Conservation (phyloP, 2,113 vertebrate genomes). For the Asarcornis scutulata region DNA sequence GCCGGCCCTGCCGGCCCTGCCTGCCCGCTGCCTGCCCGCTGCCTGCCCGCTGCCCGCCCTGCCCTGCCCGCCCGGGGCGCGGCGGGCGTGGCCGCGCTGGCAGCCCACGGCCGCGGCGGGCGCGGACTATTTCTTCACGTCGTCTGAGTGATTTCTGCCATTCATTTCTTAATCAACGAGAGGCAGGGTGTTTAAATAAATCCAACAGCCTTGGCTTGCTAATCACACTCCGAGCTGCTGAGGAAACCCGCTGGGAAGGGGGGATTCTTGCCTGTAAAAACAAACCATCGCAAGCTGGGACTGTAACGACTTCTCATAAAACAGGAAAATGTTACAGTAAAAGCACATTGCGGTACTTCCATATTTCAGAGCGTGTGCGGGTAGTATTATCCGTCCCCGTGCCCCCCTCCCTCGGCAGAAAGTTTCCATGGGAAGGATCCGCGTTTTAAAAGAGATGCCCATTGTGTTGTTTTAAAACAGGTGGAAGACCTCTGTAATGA, state of each 20-base stretch:
- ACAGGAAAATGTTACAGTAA: conserved; percentile 67
- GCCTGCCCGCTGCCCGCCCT: not conserved
- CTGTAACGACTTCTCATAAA: conserved; percentile 71
- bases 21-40: too few species aligned
- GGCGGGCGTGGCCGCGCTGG: conserved; percentile 26
- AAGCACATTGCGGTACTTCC: conserved; percentile 66
- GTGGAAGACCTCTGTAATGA: conserved; percentile 91
- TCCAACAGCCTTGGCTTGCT: conserved; percentile 54
- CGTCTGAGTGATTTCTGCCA: conserved; percentile 53
- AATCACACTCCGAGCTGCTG: conserved; percentile 59
- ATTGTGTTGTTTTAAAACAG: conserved; percentile 84
- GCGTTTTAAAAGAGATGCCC: conserved; percentile 40
- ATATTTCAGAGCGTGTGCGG: conserved; percentile 60
- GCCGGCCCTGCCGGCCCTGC: too few species aligned
- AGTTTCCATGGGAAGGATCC: conserved; percentile 37
- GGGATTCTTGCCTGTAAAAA: conserved; percentile 67
- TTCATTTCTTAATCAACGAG: conserved; percentile 71
- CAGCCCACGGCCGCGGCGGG: conserved; percentile 27
- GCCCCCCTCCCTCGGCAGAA: conserved; percentile 1
- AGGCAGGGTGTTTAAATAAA: conserved; percentile 69
- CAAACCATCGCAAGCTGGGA: conserved; percentile 64
- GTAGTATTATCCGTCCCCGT: not conserved
- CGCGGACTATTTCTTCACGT: conserved; percentile 84
- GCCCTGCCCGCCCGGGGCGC: not conserved
- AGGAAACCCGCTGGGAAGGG: conserved; percentile 62